Base-by-base conservation (phyloP, 2,113 vertebrate species). In the Empidonax traillii region DNA sequence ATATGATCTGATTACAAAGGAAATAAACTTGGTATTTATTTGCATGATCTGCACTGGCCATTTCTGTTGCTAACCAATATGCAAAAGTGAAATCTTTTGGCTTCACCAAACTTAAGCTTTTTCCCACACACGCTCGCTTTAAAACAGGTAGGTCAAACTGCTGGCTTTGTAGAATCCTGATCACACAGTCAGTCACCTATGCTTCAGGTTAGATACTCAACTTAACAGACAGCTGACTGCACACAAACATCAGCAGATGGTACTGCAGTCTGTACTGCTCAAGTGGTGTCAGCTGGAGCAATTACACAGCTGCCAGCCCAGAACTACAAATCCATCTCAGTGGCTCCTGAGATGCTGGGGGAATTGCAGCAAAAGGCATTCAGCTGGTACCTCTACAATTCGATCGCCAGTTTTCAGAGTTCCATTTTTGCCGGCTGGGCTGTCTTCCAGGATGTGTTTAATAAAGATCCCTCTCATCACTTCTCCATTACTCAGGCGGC, bases 401-500 rank as follows among this genome's bases (percentile, higher is more conserved):
- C 99, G 98, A 98, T 99, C 99, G 88, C 99, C 99, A 0, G 99
- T 99, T 97, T 99, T 99, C 94, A 99, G 97, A 3, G 99, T 99
- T 94, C 99, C 98, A 19, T 99, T 99, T 97, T 98, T 99, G 93
- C 99, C 99, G 8, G 99, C 99, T 25, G 99, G 99, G 92, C 99
- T 99, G 95, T 99, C 99, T 92, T 99, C 99, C 81, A 99, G 97
- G 93, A 99, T 98, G 63, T 99, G 99, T 69, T 99, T 99, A 94
- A 99, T 99, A 93, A 99, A 99, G 97, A 99, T 99, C 62, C 99
- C 99, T 91, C 99, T 98, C 99, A 99, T 99, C 89, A 99, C 98
- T 97, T 99, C 99, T 37, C 99, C 99, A 5, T 98, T 99, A 97
- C 98, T 99, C 63, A 99, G 97, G 6, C 99, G 99, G 94, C 99